phyloP scores from a whole-genome alignment of 1,140 invertebrate species.

The Macrosteles quadrilineatus region DNA sequence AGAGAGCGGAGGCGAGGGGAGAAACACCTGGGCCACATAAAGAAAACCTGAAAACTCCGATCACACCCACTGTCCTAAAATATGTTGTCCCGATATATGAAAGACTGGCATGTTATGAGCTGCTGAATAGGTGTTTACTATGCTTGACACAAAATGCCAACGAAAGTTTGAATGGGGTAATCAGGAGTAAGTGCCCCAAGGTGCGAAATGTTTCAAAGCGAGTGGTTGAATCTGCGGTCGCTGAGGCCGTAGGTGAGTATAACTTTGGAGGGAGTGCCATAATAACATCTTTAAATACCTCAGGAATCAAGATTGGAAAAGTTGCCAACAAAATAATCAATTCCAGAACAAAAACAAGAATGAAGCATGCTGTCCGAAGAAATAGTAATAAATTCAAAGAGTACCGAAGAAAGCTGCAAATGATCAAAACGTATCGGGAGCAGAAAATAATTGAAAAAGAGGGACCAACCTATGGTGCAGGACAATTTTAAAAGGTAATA shows the following conservation, averaged over 20 bases:
- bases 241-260: background rate
- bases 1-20: constrained; percentile 4
- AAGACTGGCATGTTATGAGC: no score
- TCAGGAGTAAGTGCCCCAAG: background rate
- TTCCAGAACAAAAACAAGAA: background rate
- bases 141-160: background rate
- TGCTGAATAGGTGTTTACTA: background rate
- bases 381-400: background rate
- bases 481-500: no score
- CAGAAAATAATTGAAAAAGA: background rate
- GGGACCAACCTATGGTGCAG: background rate
- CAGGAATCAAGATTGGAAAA: background rate
- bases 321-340: background rate
- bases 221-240: background rate
- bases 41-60: background rate
- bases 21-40: no score
- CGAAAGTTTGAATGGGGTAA: background rate
- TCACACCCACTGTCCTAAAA: background rate
- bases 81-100: no score
- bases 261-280: no score
- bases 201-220: background rate
- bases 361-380: background rate
- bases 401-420: background rate
- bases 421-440: background rate
- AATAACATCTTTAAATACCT: no score